Conservation (phyloP, 2,113 vertebrate genomes). For the Elgaria multicarinata region DNA sequence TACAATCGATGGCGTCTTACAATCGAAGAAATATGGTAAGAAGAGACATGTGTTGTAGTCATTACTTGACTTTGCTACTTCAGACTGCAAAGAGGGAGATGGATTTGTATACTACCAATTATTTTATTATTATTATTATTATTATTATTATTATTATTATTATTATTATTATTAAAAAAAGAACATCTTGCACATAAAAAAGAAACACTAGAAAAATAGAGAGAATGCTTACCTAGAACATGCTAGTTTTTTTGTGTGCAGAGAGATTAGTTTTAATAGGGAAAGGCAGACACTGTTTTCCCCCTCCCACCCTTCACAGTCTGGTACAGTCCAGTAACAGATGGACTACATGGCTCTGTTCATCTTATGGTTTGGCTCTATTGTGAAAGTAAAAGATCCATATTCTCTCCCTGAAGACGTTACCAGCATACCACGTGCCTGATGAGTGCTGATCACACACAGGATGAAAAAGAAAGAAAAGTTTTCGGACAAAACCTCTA, state of each 20-base stretch:
- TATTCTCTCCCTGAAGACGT: neutral
- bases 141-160: no score
- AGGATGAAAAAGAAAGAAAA: neutral
- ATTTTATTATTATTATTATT: no score
- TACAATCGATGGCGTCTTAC: no score
- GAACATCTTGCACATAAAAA: neutral
- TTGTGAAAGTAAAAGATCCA: neutral
- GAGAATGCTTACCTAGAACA: neutral
- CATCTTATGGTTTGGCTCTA: neutral
- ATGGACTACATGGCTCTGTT: neutral
- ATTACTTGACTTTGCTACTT: neutral
- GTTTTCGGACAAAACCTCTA: neutral
- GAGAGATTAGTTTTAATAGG: neutral
- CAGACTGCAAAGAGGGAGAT: neutral
- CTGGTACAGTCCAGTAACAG: neutral
- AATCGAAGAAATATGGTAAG: no score
- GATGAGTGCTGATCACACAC: neutral
- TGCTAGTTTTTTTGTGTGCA: neutral
- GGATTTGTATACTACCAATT: neutral
- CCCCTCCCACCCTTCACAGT: neutral
- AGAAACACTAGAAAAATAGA: neutral
- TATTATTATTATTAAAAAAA: no score
- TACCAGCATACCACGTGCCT: neutral
- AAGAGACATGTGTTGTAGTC: neutral
- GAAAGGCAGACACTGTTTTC: neutral